Evolutionary conservation across 2,888 invertebrate species (phyloP).

Genomic region (Lasius fuliginosus): DNA sequence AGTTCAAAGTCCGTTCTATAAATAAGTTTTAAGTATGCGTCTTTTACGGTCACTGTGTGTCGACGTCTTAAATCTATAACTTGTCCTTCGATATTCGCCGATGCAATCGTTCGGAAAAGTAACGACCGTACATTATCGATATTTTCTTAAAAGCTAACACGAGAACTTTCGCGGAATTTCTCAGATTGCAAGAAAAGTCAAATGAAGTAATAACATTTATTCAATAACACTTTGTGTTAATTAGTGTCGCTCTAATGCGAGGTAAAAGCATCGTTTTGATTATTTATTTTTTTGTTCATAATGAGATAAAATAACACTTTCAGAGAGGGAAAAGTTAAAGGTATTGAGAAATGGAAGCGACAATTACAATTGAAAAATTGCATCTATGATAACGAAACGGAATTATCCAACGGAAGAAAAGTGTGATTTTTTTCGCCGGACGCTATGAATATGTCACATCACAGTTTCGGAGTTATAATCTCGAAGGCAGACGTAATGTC

Average conservation of each 20-base stretch:
- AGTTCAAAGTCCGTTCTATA: slow-evolving; percentile 16
- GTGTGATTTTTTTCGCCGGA: neutral
- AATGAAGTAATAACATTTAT: neutral
- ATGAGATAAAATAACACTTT: neutral
- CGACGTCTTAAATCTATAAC: slow-evolving; percentile 35
- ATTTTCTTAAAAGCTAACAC: slow-evolving; percentile 46
- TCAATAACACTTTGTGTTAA: neutral
- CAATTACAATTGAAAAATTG: slow-evolving; percentile 18
- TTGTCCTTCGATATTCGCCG: slow-evolving; percentile 18
- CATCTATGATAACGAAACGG: neutral
- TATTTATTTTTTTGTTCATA: neutral
- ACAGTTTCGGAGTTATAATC: slow-evolving; percentile 30
- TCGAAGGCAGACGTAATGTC: slow-evolving; percentile 50
- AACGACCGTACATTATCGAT: slow-evolving; percentile 44
- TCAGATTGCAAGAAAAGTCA: neutral
- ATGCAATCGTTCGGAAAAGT: slow-evolving; percentile 41
- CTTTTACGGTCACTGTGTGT: slow-evolving; percentile 29
- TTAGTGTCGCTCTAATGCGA: neutral
- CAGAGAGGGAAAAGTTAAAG: neutral
- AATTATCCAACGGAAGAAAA: neutral
- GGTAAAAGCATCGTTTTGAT: neutral
- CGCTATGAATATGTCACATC: slow-evolving; percentile 13
- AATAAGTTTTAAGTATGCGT: slow-evolving; percentile 43
- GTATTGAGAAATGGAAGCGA: neutral
- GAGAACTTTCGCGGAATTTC: slow-evolving; percentile 10